Percentiles rank a stretch among this genome's conserved stretches.
Conservation (phyloP, 1,140 invertebrate species). For the Galleria mellonella region DNA sequence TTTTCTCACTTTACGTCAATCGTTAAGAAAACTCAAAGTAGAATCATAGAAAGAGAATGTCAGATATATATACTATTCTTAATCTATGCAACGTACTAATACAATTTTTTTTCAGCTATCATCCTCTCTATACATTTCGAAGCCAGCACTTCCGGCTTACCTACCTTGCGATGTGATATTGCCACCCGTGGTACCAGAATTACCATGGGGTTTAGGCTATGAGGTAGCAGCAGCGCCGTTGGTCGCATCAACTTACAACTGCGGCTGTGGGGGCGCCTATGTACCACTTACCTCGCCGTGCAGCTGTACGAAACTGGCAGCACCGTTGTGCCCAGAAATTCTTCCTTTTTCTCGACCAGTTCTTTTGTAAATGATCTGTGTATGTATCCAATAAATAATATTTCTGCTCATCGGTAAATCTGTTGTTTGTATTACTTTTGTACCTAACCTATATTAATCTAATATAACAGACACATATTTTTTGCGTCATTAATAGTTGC, state of each 20-base stretch:
- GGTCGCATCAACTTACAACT: conserved; percentile 1
- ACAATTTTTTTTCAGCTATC: conserved; percentile 1
- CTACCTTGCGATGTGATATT: conserved; percentile 9
- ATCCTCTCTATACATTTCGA: background rate
- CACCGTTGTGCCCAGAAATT: conserved; percentile 12
- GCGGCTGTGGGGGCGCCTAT: background rate
- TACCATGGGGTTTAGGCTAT: conserved; percentile 19
- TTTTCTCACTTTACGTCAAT: too few species aligned
- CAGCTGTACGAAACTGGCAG: conserved; percentile 10
- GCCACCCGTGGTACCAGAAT: conserved; percentile 10
- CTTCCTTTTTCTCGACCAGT: conserved; percentile 14
- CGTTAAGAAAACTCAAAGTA: too few species aligned
- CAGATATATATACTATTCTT: too few species aligned
- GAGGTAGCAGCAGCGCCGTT: conserved; percentile 10
- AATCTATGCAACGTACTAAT: too few species aligned
- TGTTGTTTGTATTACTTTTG: too few species aligned
- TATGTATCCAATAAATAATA: too few species aligned
- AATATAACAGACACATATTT: too few species aligned
- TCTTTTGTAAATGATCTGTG: conserved; percentile 10
- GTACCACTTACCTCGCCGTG: conserved; percentile 11
- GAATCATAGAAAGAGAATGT: too few species aligned
- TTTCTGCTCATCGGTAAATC: too few species aligned
- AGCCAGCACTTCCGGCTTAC: too few species aligned
- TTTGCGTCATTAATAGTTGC: too few species aligned
- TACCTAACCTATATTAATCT: too few species aligned